A percentile compares a stretch with the other conserved stretches of the same genome.
These are phyloP conservation scores for Cataglyphis cursor DNA, from an alignment of 2,888 invertebrate species.

Conservation along the genomic window DNA sequence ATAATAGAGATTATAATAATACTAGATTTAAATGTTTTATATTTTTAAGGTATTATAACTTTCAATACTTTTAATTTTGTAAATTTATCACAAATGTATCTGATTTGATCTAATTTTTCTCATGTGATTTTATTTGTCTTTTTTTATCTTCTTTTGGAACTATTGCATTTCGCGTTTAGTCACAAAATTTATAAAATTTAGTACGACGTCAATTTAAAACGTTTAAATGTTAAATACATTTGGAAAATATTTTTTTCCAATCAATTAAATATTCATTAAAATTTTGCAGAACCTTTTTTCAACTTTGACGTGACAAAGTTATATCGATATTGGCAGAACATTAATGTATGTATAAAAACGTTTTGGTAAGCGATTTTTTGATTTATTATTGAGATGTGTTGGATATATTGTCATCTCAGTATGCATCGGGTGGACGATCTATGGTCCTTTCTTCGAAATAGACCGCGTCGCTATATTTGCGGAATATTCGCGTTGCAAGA, in stretches of 20 bases:
- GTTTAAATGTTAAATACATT: slow-evolving; percentile 26
- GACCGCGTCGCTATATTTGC: slow-evolving; percentile 11
- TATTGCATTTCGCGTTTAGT: not conserved
- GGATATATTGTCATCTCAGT: not conserved
- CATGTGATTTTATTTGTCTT: not conserved
- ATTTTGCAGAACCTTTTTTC: not conserved
- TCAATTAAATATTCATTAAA: slow-evolving; percentile 25
- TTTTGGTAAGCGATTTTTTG: slow-evolving; percentile 21
- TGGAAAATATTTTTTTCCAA: not conserved
- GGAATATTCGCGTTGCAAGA: slow-evolving; percentile 6
- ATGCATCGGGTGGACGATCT: not conserved
- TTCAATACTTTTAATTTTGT: not conserved
- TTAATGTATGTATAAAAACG: not conserved
- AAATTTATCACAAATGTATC: not conserved
- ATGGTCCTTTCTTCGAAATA: not conserved
- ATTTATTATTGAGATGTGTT: slow-evolving; percentile 24
- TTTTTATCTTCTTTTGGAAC: not conserved
- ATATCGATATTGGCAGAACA: not conserved
- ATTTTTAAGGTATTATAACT: not conserved
- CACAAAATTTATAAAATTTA: slow-evolving; percentile 21
- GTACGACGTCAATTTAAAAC: slow-evolving; percentile 1
- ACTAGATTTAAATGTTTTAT: not conserved
- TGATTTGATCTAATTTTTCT: not conserved
- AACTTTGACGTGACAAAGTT: not conserved
- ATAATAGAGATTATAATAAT: not conserved